These are phyloP conservation scores for Pissodes strobi DNA, from an alignment of 1,140 invertebrate species.

Conservation along the genomic window DNA sequence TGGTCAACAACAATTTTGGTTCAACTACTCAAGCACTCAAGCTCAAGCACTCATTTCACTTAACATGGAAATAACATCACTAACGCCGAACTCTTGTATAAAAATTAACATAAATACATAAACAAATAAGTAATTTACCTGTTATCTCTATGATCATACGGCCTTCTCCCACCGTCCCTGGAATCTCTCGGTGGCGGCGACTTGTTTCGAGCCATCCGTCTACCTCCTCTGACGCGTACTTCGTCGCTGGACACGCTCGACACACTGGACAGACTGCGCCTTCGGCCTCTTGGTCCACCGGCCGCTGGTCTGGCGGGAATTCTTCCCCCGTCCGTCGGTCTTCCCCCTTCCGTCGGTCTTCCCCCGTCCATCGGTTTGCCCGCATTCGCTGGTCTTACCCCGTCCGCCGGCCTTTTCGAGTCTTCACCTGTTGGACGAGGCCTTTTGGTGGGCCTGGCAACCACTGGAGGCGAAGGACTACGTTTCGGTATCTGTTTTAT, in stretches of 20 bases:
- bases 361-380: too few species aligned
- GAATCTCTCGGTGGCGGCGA: conserved; percentile 4
- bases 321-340: conserved; percentile 8
- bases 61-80: too few species aligned
- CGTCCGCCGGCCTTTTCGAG: neutral
- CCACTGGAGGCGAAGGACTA: conserved; percentile 52
- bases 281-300: conserved; percentile 2
- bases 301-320: neutral
- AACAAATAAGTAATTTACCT: conserved; percentile 1
- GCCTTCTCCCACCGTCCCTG: conserved; percentile 15
- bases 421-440: conserved; percentile 5
- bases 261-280: conserved; percentile 48
- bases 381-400: too few species aligned
- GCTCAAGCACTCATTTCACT: too few species aligned
- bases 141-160: neutral
- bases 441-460: conserved; percentile 44
- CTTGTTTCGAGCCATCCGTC: conserved; percentile 8
- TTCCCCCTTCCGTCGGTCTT: neutral
- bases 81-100: too few species aligned
- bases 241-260: conserved; percentile 51
- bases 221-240: conserved; percentile 30
- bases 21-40: too few species aligned
- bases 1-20: too few species aligned
- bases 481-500: conserved; percentile 41
- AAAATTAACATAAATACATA: too few species aligned